phyloP scores from a whole-genome alignment of 2,888 invertebrate species.

The Eilema griseolum region DNA sequence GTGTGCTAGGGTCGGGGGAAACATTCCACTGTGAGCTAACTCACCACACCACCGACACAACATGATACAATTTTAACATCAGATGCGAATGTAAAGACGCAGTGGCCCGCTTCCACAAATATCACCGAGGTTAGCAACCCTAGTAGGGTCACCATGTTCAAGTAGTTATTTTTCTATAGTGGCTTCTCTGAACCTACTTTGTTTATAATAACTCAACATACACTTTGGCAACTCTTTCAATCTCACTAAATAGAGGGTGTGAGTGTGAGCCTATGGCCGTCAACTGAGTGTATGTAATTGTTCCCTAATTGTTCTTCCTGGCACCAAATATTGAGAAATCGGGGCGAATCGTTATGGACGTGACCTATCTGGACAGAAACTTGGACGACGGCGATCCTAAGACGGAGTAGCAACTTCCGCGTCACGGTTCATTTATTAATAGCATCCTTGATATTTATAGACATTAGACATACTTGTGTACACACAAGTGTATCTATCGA shows the following conservation, averaged over 20 bases:
- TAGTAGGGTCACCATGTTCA: not conserved
- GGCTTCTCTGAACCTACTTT: not conserved
- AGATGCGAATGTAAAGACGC: constrained; percentile 2
- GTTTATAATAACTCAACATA: not conserved
- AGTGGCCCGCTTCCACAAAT: constrained; percentile 34
- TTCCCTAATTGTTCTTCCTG: not conserved
- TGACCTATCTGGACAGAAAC: not conserved
- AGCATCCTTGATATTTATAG: constrained; percentile 16
- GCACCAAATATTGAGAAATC: not conserved
- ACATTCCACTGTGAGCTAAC: not conserved
- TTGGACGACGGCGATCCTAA: not conserved
- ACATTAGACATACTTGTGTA: not conserved
- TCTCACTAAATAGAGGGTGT: not conserved
- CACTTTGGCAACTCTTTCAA: not conserved
- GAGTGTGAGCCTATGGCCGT: not conserved
- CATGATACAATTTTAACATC: not conserved
- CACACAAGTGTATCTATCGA: constrained; percentile 1
- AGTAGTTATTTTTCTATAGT: not conserved
- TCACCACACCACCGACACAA: not conserved
- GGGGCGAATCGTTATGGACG: not conserved
- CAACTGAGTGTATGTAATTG: not conserved
- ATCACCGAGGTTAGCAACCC: constrained; percentile 19
- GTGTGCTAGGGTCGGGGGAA: not conserved
- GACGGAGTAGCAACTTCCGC: constrained; percentile 33
- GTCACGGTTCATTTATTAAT: constrained; percentile 25